Percentiles rank a stretch among this genome's conserved stretches.
Evolutionary conservation across 2,888 invertebrate genomes (phyloP).

Genomic region (Chrysopilus asiliformis): DNA sequence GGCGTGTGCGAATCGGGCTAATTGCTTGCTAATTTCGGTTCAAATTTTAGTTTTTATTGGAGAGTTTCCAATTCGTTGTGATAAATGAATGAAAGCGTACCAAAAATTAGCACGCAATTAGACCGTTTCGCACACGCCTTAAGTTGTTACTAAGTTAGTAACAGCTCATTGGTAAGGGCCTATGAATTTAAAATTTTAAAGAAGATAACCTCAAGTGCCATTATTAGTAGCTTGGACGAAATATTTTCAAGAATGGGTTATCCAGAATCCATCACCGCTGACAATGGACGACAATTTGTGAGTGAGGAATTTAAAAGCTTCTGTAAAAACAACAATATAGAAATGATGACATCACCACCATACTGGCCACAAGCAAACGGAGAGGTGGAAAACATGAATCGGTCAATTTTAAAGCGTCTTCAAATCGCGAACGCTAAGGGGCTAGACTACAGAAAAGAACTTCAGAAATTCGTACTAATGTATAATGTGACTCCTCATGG

Average conservation of each 20-base stretch:
- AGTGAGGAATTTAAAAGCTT: slow-evolving; percentile 15
- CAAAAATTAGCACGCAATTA: too few relatives aligned
- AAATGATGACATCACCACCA: too few relatives aligned
- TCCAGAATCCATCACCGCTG: slow-evolving; percentile 14
- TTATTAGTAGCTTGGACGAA: slow-evolving; percentile 13
- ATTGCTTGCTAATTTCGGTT: too few relatives aligned
- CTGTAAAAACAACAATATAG: slow-evolving; percentile 13
- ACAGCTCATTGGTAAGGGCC: too few relatives aligned
- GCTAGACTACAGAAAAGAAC: slow-evolving; percentile 10
- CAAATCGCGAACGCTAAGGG: slow-evolving; percentile 12
- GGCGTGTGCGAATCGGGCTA: too few relatives aligned
- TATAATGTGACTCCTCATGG: slow-evolving; percentile 15
- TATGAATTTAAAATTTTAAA: too few relatives aligned
- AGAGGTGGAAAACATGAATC: slow-evolving; percentile 13
- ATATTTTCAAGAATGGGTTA: slow-evolving; percentile 15
- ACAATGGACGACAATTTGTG: slow-evolving; percentile 15
- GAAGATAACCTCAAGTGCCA: slow-evolving; percentile 4
- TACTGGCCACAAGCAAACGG: slow-evolving; percentile 15
- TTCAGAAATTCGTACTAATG: slow-evolving; percentile 15
- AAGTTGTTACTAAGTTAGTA: too few relatives aligned
- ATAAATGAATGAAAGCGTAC: too few relatives aligned
- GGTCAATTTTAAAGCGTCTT: slow-evolving; percentile 12
- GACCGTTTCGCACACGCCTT: too few relatives aligned
- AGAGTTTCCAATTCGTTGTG: too few relatives aligned
- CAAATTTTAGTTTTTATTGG: too few relatives aligned